Conservation (phyloP, 2,113 vertebrate genomes). For the Panurus biarmicus region DNA sequence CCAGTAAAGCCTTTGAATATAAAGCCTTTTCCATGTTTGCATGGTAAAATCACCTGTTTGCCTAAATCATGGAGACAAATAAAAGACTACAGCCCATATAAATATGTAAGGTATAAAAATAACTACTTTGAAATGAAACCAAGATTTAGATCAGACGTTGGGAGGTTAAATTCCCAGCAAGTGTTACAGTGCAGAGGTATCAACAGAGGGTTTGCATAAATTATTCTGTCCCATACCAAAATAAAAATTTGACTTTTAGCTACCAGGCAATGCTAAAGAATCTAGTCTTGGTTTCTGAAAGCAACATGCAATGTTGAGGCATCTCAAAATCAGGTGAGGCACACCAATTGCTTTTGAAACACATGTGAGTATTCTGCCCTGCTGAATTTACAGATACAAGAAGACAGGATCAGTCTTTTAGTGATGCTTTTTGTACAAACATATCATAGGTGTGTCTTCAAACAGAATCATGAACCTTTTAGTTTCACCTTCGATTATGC, state of each 20-base stretch:
- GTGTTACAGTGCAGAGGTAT: background rate
- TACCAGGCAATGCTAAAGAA: background rate
- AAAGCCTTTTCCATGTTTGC: background rate
- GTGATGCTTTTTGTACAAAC: background rate
- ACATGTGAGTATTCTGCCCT: background rate
- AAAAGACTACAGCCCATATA: background rate
- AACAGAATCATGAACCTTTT: background rate
- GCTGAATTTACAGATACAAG: background rate
- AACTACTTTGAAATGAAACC: background rate
- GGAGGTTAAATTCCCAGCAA: background rate
- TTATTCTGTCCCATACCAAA: background rate
- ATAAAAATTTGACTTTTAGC: background rate
- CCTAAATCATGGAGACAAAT: slow-evolving; percentile 45
- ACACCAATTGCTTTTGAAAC: background rate
- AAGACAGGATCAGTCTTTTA: background rate
- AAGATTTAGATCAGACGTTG: background rate
- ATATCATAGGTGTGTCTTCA: background rate
- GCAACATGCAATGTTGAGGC: background rate
- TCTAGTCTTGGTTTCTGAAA: background rate
- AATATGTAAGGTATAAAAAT: background rate
- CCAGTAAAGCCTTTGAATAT: background rate
- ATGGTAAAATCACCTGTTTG: background rate
- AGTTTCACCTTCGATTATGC: background rate
- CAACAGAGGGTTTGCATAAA: background rate
- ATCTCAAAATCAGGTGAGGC: background rate